Percentiles rank a stretch among this genome's conserved stretches.
Evolutionary conservation across 2,113 vertebrate species (phyloP).

Genomic region (Glaucomys volans): DNA sequence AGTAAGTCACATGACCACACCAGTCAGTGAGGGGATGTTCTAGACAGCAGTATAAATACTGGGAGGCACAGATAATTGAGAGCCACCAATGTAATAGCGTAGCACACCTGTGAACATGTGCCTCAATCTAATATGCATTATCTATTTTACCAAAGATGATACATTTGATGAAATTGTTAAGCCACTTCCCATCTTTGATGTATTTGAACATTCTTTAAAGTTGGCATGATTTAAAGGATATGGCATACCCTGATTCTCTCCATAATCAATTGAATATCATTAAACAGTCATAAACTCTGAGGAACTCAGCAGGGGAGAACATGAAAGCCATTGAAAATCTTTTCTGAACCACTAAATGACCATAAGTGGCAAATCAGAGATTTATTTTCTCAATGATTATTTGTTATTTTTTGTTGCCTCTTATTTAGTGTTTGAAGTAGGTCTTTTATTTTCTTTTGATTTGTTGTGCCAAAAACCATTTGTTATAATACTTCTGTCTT

Average conservation of each 20-base stretch:
- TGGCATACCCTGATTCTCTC: background rate
- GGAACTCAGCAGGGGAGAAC: background rate
- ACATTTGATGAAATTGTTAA: background rate
- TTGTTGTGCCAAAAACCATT: background rate
- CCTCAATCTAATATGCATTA: background rate
- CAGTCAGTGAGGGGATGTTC: background rate
- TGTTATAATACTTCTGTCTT: background rate
- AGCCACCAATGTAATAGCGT: background rate
- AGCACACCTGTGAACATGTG: background rate
- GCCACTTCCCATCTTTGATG: background rate
- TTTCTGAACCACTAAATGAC: background rate
- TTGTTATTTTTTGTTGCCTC: background rate
- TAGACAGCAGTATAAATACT: background rate
- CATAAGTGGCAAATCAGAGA: background rate
- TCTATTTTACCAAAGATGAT: background rate
- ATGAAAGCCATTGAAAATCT: background rate
- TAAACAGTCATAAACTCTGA: background rate
- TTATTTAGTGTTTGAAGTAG: background rate
- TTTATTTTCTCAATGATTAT: background rate
- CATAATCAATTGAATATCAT: background rate
- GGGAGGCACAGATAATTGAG: background rate
- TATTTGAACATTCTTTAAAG: background rate
- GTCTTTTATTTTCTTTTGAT: slow-evolving; percentile 17
- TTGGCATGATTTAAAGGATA: background rate
- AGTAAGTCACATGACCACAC: background rate